Base-by-base conservation (phyloP, 1,140 invertebrate species). In the Gyrodactylus salaris region DNA sequence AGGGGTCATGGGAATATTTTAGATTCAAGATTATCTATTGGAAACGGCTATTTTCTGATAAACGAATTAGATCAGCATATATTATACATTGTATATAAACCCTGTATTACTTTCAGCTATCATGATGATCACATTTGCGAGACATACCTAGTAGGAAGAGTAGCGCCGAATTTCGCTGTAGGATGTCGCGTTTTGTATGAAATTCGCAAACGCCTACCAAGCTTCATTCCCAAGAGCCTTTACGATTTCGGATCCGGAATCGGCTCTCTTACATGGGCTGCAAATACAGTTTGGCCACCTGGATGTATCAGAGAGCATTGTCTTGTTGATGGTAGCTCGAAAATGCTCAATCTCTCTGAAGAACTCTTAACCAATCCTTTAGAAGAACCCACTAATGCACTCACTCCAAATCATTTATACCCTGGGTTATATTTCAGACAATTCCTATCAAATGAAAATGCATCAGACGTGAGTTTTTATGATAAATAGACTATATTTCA, bases 191-290 rank as follows among this genome's bases (percentile, higher is more conserved):
- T 73, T 1, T 69, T 73, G 7, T 73, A 73, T 69, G 34, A 78
- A 76, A 76, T 78, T 23, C 23, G 71, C 1, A 75, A 73, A 74
- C 54, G 75, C 26, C 73, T 75, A 21, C 80, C 82, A 69, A 75
- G 85, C n/a, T 93, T 88, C 79, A 79, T 81, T 69, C 89, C 89
- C 0, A 80, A 81, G 74, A 86, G 85, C 74, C 83, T 89, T 73
- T 87, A 90, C 78, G 89, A 93, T 81, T 91, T 90, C 82, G 90
- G 90, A 1, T 91, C 89, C 69, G 90, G 89, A 20, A 79, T 89
- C 69, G 89, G 89, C 0, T 75, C 25, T 74, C 74, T 76, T 76
- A 79, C 75, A 76, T 86, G 86, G 88, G 88, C 87, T 24, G 85
- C 86, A 1, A 85, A 85, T 75, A 78, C 82, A 16, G 81, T 84